Evolutionary conservation across 2,113 vertebrate genomes (phyloP), one percentile per base, ranked within the genome.

Genomic region (Micronycteris hirsuta): DNA sequence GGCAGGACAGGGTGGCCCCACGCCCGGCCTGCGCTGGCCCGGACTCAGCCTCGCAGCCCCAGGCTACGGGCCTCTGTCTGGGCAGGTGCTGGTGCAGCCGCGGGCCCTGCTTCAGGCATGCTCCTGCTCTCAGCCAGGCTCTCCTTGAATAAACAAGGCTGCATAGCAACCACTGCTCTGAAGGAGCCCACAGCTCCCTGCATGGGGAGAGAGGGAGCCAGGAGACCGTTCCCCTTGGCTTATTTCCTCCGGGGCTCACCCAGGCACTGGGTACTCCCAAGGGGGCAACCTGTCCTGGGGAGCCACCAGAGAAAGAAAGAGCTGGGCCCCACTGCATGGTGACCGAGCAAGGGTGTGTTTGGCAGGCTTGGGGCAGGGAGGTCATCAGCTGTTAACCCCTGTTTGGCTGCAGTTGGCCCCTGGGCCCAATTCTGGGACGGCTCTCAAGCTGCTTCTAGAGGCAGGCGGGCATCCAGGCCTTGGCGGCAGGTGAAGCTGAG

Each of bases 61-160:
- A 3, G 94, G 49, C 94, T 16, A 3, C 0, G 0, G 83, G 49
- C 61, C 43, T 86, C 81, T 3, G 67, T 80, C 76, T 13, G 56
- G 58, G 76, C 76, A 49, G 86, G 71, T 26, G 73, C 61, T 43
- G 67, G 80, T 88, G 49, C 4, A 3, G 73, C 67, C 19, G 0
- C 19, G 0, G 33, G 61, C 41, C 54, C 56, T 5, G 1, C 38
- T n/a, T n/a, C n/a, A n/a, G 86, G 82, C 13, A 12, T 33, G 20
- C 89, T 52, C 0, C 5, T 28, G 26, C 63, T 33, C 33, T 38
- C 71, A 24, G 68, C 33, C 17, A 12, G 1, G 20, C 86, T 85
- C 52, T 38, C 80, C 86, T 77, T 93, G 96, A 95, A 98, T 91
- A 98, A 98, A 98, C 98, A 98, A 97, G 95, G 97, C 98, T 98